Evolutionary conservation across 2,888 invertebrate species (phyloP).

Genomic region (Platynereis dumerilii): DNA sequence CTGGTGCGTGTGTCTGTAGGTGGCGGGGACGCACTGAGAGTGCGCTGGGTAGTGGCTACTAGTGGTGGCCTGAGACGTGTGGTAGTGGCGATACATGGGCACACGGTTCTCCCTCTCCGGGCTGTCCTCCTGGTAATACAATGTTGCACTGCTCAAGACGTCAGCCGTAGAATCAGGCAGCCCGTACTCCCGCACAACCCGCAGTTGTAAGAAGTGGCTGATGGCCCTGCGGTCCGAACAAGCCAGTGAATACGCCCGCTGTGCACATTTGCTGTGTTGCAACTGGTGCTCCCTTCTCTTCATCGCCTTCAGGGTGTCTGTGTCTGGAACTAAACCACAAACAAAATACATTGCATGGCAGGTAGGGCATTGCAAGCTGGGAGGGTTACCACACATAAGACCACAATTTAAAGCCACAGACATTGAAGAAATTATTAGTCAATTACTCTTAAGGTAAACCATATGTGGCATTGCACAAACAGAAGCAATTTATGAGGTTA

Average conservation of each 20-base stretch:
- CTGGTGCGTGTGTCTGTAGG: slow-evolving; percentile 28
- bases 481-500: too few species aligned
- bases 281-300: slow-evolving; percentile 85
- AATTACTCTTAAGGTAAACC: too few species aligned
- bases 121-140: slow-evolving; percentile 17
- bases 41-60: not conserved
- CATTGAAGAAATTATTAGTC: too few species aligned
- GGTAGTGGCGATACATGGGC: slow-evolving; percentile 9
- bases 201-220: slow-evolving; percentile 74
- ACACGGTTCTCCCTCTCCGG: slow-evolving; percentile 10
- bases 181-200: slow-evolving; percentile 92
- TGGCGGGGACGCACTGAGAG: not conserved
- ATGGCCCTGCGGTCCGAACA: slow-evolving; percentile 75
- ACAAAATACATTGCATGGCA: too few species aligned
- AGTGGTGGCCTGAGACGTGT: slow-evolving; percentile 6
- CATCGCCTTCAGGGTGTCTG: slow-evolving; percentile 79
- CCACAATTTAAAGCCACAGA: too few species aligned
- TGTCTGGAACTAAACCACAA: slow-evolving; percentile 72
- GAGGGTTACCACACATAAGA: too few species aligned
- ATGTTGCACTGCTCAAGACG: slow-evolving; percentile 66
- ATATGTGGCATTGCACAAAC: too few species aligned
- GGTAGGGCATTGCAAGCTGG: too few species aligned
- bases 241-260: slow-evolving; percentile 78
- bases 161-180: slow-evolving; percentile 87
- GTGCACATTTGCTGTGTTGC: slow-evolving; percentile 73